Evolutionary conservation across 2,888 invertebrate species (phyloP).

Genomic region (Conchocele bisecta): DNA sequence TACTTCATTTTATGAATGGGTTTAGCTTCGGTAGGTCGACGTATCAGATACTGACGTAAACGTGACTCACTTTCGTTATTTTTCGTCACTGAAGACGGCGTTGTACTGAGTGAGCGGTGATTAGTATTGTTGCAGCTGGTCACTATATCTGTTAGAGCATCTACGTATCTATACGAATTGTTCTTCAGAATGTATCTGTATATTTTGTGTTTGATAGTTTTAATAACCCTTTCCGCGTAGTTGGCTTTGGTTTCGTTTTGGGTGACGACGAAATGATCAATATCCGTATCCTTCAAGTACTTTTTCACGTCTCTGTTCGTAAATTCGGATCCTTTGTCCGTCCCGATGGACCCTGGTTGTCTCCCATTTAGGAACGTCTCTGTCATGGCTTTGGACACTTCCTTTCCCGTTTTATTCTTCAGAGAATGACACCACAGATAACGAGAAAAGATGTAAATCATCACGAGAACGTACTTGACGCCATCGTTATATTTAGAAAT

Average conservation of each 20-base stretch:
- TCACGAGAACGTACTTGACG: constrained; percentile 25
- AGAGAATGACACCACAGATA: constrained; percentile 17
- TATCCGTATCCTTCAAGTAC: constrained; percentile 2
- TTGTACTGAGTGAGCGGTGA: constrained; percentile 24
- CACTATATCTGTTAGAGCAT: constrained; percentile 14
- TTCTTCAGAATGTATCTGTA: constrained; percentile 27
- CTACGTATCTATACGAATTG: constrained; percentile 14
- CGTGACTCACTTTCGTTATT: constrained; percentile 19
- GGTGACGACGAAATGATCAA: constrained; percentile 24
- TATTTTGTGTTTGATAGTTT: constrained; percentile 1
- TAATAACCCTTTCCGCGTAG: constrained; percentile 34
- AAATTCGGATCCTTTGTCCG: constrained; percentile 32
- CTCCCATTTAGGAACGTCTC: background rate
- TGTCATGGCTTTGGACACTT: constrained; percentile 8
- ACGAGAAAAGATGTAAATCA: constrained; percentile 28
- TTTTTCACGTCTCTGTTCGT: constrained; percentile 17
- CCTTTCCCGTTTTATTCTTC: constrained; percentile 14
- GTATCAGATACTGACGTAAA: constrained; percentile 16
- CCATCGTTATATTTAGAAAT: constrained; percentile 25
- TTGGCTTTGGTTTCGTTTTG: constrained; percentile 46
- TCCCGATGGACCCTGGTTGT: constrained; percentile 11
- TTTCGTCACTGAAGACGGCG: constrained; percentile 14
- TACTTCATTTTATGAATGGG: too few species aligned
- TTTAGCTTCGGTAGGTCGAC: too few species aligned
- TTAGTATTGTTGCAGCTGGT: constrained; percentile 29